Conservation (phyloP, 30 jellyfish, hydroid and myxozoan species). For the Aurelia aurita region DNA sequence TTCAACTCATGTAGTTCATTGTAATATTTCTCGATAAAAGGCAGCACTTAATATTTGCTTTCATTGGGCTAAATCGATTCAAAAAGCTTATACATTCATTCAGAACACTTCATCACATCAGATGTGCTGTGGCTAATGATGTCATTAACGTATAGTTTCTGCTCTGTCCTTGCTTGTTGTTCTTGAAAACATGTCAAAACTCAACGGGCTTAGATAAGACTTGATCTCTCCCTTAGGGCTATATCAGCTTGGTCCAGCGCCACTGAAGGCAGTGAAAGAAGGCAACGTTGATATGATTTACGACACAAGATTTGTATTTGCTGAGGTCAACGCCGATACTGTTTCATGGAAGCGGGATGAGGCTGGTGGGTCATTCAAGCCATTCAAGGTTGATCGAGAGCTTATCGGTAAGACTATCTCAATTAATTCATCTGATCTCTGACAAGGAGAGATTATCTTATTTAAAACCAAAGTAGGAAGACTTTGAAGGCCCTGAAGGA, state of each 20-base stretch:
- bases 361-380: conserved; percentile 75
- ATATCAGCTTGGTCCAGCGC: conserved; percentile 92
- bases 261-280: conserved; percentile 91
- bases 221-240: conserved; percentile 43
- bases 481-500: too few relatives aligned
- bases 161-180: too few relatives aligned
- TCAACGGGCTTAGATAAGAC: too few relatives aligned
- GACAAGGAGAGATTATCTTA: neutral
- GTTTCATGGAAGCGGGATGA: conserved; percentile 71
- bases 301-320: conserved; percentile 88
- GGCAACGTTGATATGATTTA: conserved; percentile 83
- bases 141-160: too few relatives aligned
- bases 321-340: conserved; percentile 96
- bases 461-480: neutral
- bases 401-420: conserved; percentile 42
- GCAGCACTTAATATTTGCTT: too few relatives aligned
- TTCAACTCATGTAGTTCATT: too few relatives aligned
- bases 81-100: too few relatives aligned
- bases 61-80: too few relatives aligned
- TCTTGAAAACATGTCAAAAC: too few relatives aligned
- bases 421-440: neutral
- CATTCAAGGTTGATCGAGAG: conserved; percentile 56
- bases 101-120: too few relatives aligned
- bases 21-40: too few relatives aligned
- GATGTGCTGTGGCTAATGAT: too few relatives aligned